A percentile compares a stretch with the other conserved stretches of the same genome.
Evolutionary conservation across 2,888 invertebrate species (phyloP).

Genomic region (Apamea crenata): DNA sequence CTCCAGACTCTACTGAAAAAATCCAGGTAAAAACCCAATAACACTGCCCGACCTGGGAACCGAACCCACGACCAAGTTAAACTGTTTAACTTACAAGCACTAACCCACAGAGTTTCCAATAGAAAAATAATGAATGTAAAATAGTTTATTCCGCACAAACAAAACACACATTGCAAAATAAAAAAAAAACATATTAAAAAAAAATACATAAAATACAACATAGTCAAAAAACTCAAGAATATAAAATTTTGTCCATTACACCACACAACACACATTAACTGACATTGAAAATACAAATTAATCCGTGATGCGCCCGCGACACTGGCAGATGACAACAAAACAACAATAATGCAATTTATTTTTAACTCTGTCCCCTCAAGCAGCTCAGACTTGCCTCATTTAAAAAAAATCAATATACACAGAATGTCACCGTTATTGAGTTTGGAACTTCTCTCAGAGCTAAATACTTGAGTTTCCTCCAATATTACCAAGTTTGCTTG

Average conservation of each 20-base stretch:
- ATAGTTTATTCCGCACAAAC: too few relatives aligned
- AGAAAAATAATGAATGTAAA: too few relatives aligned
- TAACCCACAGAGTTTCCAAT: neutral
- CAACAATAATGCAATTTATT: neutral
- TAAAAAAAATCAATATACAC: slow-evolving; percentile 53
- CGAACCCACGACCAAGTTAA: neutral
- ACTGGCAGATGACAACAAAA: too few relatives aligned
- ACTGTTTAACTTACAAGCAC: neutral
- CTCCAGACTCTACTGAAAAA: neutral
- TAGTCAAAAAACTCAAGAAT: too few relatives aligned
- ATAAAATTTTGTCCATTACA: too few relatives aligned
- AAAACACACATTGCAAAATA: too few relatives aligned
- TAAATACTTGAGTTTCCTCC: slow-evolving; percentile 53
- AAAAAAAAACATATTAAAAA: too few relatives aligned
- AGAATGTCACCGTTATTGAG: slow-evolving; percentile 56
- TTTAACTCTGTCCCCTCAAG: fast-evolving
- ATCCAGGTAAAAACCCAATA: neutral
- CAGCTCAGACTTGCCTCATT: slow-evolving; percentile 11
- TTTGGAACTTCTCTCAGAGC: slow-evolving; percentile 48
- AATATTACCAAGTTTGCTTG: slow-evolving; percentile 45
- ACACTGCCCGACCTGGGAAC: neutral
- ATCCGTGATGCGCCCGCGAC: too few relatives aligned
- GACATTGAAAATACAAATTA: too few relatives aligned
- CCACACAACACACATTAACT: too few relatives aligned
- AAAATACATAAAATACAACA: too few relatives aligned